Conservation (phyloP, 2,113 vertebrate genomes). For the Peromyscus polionotus region DNA sequence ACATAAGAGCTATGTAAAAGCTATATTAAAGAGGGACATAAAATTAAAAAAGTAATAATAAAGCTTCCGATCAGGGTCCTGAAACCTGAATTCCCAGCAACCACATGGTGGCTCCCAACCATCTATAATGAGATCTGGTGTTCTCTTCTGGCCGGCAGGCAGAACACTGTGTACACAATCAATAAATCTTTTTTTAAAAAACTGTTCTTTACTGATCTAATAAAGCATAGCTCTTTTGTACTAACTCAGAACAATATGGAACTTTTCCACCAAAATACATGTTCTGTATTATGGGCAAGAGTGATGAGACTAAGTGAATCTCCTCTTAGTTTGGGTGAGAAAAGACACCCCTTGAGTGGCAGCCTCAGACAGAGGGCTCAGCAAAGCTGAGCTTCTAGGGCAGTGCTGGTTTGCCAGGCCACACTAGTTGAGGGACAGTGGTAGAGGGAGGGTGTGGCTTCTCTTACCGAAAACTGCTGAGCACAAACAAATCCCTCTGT, state of each 20-base stretch:
- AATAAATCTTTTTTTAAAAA: not conserved
- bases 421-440: not conserved
- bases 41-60: not conserved
- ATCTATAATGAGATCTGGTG: no score
- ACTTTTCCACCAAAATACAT: not conserved
- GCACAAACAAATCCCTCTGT: not conserved
- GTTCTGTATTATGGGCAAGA: not conserved
- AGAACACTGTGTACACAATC: no score
- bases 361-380: fast-evolving
- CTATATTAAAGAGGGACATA: not conserved
- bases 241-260: not conserved
- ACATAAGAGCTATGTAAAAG: not conserved
- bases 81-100: no score
- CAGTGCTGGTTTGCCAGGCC: no score
- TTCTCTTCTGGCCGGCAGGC: no score
- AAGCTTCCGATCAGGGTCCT: not conserved
- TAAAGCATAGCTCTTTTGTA: not conserved
- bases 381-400: no score
- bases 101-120: no score
- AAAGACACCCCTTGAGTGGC: fast-evolving
- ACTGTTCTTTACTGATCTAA: not conserved
- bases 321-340: not conserved
- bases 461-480: not conserved
- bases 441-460: no score
- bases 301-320: not conserved